A percentile compares a stretch with the other conserved stretches of the same genome.
phyloP scores from a whole-genome alignment of 2,113 vertebrate species.

The Theristicus caerulescens region DNA sequence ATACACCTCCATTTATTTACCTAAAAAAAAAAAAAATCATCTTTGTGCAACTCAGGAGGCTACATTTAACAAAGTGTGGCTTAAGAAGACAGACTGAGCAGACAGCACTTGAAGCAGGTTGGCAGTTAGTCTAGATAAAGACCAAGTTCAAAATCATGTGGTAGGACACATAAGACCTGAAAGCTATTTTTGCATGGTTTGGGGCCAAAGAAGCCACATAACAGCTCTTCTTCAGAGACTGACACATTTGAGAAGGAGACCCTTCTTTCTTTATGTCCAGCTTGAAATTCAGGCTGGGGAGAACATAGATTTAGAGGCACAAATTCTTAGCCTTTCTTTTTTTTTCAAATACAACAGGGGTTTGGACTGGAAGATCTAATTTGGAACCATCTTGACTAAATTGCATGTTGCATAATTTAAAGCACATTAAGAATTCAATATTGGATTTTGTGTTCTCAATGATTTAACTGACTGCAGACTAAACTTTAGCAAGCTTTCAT shows the following conservation, averaged over 20 bases:
- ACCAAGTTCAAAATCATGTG: neutral
- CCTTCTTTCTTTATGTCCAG: neutral
- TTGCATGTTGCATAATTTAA: neutral
- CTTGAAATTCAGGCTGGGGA: neutral
- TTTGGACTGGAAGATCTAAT: neutral
- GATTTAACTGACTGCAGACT: conserved; percentile 21
- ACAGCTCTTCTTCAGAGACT: neutral
- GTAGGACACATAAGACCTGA: neutral
- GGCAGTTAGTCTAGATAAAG: neutral
- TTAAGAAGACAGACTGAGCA: neutral
- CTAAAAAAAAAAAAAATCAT: too few species aligned
- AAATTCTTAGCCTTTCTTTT: neutral
- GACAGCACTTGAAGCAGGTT: neutral
- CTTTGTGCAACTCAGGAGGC: neutral
- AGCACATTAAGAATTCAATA: neutral
- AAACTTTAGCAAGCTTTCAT: conserved; percentile 38
- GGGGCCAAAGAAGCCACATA: neutral
- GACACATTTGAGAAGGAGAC: neutral
- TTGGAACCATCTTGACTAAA: neutral
- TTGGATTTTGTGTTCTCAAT: neutral
- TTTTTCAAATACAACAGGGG: neutral
- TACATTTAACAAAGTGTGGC: neutral
- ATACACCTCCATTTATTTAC: neutral
- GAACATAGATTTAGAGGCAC: neutral
- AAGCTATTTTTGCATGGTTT: neutral